A percentile compares a stretch with the other conserved stretches of the same genome.
phyloP scores from a whole-genome alignment of 1,140 invertebrate genomes.

The Psix sp. region DNA sequence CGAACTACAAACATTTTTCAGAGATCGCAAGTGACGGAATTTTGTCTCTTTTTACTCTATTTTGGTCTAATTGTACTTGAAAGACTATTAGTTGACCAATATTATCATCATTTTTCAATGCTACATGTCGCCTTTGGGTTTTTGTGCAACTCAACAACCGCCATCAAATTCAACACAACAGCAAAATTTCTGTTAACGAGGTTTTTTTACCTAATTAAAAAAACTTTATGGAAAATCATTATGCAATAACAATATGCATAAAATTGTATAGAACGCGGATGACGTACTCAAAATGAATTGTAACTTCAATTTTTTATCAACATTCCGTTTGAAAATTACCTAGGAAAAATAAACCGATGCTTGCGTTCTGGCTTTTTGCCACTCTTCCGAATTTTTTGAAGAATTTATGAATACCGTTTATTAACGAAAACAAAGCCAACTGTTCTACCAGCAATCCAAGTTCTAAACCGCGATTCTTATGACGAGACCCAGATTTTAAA shows the following conservation, averaged over 20 bases:
- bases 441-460: background rate
- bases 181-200: conserved; percentile 10
- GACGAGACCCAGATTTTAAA: background rate
- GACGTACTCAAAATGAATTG: conserved; percentile 19
- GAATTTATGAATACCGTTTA: conserved; percentile 12
- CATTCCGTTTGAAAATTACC: conserved; percentile 36
- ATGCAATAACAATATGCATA: conserved; percentile 14
- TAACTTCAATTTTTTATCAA: conserved; percentile 8
- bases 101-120: conserved; percentile 15
- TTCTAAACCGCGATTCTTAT: background rate
- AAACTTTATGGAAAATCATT: conserved; percentile 14
- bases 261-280: conserved; percentile 12
- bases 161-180: background rate
- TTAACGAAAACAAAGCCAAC: background rate
- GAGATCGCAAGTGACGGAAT: conserved; percentile 9
- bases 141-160: conserved; percentile 4
- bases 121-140: conserved; percentile 12
- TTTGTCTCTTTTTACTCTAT: conserved; percentile 5
- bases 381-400: conserved; percentile 3
- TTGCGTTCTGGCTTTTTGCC: conserved; percentile 16
- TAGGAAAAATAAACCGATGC: conserved; percentile 24
- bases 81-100: background rate
- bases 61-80: conserved; percentile 6
- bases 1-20: background rate
- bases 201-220: background rate